A percentile compares a stretch with the other conserved stretches of the same genome.
These are phyloP conservation scores for Marasmarcha lunaedactyla DNA, from an alignment of 2,888 invertebrate genomes.

Conservation along the genomic window DNA sequence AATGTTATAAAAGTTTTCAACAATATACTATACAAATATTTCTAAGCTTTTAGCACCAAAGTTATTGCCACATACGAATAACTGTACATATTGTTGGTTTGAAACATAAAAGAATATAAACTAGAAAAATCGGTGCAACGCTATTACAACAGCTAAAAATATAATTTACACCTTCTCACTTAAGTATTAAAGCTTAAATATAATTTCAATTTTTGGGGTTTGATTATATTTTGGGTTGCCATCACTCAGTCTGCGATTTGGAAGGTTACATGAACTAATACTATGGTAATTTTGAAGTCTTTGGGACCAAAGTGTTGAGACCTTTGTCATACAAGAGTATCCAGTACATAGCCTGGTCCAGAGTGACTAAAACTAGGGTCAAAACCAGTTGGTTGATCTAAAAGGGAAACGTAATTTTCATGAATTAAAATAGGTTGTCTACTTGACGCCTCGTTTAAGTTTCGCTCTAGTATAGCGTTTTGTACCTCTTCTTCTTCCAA, in stretches of 20 bases:
- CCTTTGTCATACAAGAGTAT: slow-evolving; percentile 60
- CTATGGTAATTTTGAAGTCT: slow-evolving; percentile 34
- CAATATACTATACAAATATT: slow-evolving; percentile 5
- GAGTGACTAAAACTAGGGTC: slow-evolving; percentile 21
- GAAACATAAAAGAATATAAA: too few species aligned
- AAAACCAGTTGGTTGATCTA: slow-evolving; percentile 35
- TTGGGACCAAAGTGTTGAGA: slow-evolving; percentile 24
- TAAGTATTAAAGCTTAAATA: neutral
- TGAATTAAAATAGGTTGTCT: slow-evolving; percentile 54
- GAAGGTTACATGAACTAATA: slow-evolving; percentile 17
- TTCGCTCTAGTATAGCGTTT: slow-evolving; percentile 57
- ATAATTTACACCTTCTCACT: too few species aligned
- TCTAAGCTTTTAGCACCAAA: slow-evolving; percentile 22
- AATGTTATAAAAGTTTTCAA: slow-evolving; percentile 8
- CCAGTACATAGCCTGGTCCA: slow-evolving; percentile 41
- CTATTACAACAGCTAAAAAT: too few species aligned
- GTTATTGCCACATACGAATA: slow-evolving; percentile 12
- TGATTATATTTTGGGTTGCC: slow-evolving; percentile 21
- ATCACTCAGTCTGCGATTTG: slow-evolving; percentile 16
- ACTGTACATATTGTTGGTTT: too few species aligned
- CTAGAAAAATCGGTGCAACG: too few species aligned
- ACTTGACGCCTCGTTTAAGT: slow-evolving; percentile 54
- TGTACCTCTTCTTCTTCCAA: slow-evolving; percentile 62
- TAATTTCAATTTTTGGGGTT: slow-evolving; percentile 12
- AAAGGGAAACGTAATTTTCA: slow-evolving; percentile 56